These are phyloP conservation scores for Sula dactylatra DNA, from an alignment of 2,113 vertebrate genomes.

Conservation along the genomic window DNA sequence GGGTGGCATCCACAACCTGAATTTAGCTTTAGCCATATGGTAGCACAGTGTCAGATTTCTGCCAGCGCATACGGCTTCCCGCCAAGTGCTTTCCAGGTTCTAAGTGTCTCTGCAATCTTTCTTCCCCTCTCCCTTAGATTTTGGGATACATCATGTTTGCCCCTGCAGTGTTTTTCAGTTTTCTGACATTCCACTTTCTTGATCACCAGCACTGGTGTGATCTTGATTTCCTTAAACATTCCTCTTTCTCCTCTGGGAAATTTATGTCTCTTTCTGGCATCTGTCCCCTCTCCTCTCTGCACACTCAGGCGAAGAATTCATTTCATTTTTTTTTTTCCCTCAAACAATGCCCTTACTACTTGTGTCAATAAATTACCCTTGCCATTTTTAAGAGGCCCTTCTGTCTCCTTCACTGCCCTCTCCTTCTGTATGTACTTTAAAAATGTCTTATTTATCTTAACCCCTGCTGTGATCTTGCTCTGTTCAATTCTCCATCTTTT, in stretches of 20 bases:
- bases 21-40: constrained; percentile 60
- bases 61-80: neutral
- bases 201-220: neutral
- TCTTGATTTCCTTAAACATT: constrained; percentile 33
- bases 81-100: constrained; percentile 42
- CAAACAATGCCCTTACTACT: constrained; percentile 29
- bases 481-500: neutral
- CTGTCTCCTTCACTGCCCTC: constrained; percentile 43
- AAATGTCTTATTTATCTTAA: constrained; percentile 46
- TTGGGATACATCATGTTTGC: neutral
- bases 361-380: constrained; percentile 49
- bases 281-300: constrained; percentile 30
- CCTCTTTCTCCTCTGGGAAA: constrained; percentile 28
- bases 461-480: neutral
- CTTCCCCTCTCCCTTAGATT: neutral
- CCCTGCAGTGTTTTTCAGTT: neutral
- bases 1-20: constrained; percentile 42
- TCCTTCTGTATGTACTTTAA: neutral
- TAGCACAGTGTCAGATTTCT: constrained; percentile 24
- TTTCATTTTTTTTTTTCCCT: neutral
- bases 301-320: neutral
- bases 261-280: constrained; percentile 41
- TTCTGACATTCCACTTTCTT: neutral
- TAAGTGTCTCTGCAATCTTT: neutral
- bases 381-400: constrained; percentile 43